phyloP scores from a whole-genome alignment of 2,797 vertebrate species.

The Anguilla marmorata region DNA sequence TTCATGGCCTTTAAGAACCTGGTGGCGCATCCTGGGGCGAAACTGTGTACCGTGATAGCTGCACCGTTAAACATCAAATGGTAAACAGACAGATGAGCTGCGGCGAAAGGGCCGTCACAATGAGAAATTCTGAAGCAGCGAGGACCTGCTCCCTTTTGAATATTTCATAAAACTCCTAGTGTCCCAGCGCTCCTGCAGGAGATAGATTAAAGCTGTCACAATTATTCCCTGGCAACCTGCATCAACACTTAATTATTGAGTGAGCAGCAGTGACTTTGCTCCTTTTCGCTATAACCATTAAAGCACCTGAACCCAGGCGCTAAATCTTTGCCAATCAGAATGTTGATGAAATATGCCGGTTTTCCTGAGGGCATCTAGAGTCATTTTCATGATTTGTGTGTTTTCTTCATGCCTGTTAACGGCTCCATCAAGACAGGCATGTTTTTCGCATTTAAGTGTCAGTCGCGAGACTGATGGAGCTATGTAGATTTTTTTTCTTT shows the following conservation, averaged over 20 bases:
- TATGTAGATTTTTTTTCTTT: background rate
- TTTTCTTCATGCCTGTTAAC: conserved; percentile 13
- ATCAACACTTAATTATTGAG: conserved; percentile 51
- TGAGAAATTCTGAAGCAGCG: background rate
- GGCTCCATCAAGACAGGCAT: conserved; percentile 20
- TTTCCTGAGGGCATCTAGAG: conserved; percentile 14
- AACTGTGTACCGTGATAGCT: background rate
- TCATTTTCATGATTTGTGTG: conserved; percentile 21
- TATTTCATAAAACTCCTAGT: conserved; percentile 43
- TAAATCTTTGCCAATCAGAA: conserved; percentile 26
- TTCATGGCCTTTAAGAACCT: background rate
- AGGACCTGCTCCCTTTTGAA: conserved; percentile 29
- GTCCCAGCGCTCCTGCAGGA: conserved; percentile 43
- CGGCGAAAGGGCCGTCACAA: background rate
- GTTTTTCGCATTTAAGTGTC: conserved; percentile 16
- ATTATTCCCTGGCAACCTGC: conserved; percentile 43
- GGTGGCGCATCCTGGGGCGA: background rate
- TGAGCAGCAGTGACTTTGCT: conserved; percentile 36
- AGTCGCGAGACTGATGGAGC: background rate
- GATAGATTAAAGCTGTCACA: conserved; percentile 51
- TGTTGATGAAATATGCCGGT: conserved; percentile 2
- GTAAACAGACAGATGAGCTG: conserved; percentile 10
- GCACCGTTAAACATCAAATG: background rate
- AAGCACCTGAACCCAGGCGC: conserved; percentile 19
- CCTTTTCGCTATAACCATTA: conserved; percentile 31